These are phyloP conservation scores for Listronotus oregonensis DNA, from an alignment of 1,140 invertebrate genomes.

Conservation along the genomic window DNA sequence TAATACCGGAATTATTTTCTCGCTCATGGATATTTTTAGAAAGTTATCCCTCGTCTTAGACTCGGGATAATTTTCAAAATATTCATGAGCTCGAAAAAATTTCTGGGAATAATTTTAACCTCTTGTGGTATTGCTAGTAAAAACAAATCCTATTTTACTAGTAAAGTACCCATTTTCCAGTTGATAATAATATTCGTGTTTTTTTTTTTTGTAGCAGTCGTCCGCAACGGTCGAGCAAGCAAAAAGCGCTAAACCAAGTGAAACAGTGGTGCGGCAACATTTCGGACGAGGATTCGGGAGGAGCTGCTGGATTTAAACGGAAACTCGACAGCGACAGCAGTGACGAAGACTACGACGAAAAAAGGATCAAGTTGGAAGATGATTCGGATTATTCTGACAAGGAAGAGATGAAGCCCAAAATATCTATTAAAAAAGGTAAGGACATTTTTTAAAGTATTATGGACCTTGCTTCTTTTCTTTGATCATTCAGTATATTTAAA, in stretches of 20 bases:
- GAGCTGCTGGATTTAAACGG: conserved; percentile 32
- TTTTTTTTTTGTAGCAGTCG: conserved; percentile 58
- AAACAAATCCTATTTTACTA: too few relatives aligned
- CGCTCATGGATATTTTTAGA: too few relatives aligned
- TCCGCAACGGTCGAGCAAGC: conserved; percentile 77
- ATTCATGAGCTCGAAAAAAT: too few relatives aligned
- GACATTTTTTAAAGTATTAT: not conserved
- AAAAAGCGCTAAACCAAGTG: conserved; percentile 80
- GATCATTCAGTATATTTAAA: not conserved
- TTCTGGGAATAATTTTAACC: too few relatives aligned
- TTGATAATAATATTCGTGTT: too few relatives aligned
- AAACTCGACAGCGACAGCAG: conserved; percentile 57
- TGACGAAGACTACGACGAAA: conserved; percentile 57
- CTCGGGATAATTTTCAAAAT: too few relatives aligned
- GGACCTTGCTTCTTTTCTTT: not conserved
- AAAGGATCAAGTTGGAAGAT: conserved; percentile 58
- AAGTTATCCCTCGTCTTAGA: too few relatives aligned
- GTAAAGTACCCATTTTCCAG: too few relatives aligned
- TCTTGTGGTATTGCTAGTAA: too few relatives aligned
- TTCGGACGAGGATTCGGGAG: conserved; percentile 63
- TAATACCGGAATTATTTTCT: too few relatives aligned
- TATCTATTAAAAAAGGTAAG: conserved; percentile 20
- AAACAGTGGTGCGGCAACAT: conserved; percentile 78
- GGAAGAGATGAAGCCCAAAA: conserved; percentile 40
- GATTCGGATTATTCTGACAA: conserved; percentile 54